These are phyloP conservation scores for Heliconius ethilla DNA, from an alignment of 2,888 invertebrate genomes.

Conservation along the genomic window DNA sequence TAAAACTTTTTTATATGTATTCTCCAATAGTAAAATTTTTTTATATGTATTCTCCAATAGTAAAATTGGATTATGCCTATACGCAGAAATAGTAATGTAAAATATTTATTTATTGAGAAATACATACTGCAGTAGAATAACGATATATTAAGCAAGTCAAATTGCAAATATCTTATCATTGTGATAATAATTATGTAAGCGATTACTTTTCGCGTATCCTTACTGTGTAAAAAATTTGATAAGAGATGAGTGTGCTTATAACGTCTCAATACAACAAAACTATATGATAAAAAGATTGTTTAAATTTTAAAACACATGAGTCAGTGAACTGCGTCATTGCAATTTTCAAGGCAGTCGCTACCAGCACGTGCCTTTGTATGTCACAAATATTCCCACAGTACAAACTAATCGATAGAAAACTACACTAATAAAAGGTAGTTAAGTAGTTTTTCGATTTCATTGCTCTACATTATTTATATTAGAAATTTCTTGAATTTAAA, in stretches of 20 bases:
- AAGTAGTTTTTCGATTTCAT: background rate
- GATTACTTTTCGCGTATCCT: background rate
- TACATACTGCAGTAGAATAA: background rate
- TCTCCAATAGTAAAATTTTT: no score
- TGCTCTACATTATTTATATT: background rate
- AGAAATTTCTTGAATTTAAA: no score
- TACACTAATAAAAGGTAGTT: background rate
- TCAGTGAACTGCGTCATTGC: slow-evolving; percentile 16
- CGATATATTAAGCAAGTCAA: background rate
- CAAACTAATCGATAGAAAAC: background rate
- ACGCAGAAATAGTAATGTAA: background rate
- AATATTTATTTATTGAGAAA: background rate
- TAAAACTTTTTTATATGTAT: no score
- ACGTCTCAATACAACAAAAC: background rate
- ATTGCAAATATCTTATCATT: background rate
- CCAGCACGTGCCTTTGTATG: background rate
- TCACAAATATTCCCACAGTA: slow-evolving; percentile 8
- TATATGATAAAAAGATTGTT: background rate
- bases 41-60: no score
- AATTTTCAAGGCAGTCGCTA: slow-evolving; percentile 1
- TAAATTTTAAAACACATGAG: slow-evolving; percentile 1
- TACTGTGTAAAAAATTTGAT: background rate
- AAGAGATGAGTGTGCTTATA: background rate
- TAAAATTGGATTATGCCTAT: background rate
- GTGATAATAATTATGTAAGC: slow-evolving; percentile 7